These are phyloP conservation scores for Thymelicus lineola DNA, from an alignment of 2,888 invertebrate species.

Conservation along the genomic window DNA sequence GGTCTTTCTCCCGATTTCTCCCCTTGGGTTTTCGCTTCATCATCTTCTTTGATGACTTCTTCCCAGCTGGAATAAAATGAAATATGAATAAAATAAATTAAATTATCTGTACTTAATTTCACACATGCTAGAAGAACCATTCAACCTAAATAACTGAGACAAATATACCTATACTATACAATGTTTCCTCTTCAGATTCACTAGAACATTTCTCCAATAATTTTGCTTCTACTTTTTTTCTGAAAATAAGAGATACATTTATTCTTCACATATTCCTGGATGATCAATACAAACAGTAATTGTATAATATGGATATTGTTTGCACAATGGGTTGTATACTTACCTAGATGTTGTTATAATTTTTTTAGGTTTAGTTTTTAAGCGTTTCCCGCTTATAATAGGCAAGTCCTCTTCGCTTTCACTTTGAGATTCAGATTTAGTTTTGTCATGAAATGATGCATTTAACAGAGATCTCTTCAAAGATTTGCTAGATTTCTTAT, in stretches of 20 bases:
- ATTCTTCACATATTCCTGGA: neutral
- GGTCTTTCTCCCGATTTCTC: slow-evolving; percentile 49
- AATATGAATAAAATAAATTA: too few relatives aligned
- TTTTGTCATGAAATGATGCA: slow-evolving; percentile 70
- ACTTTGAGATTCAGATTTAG: slow-evolving; percentile 78
- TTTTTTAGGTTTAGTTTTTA: slow-evolving; percentile 81
- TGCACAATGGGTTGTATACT: slow-evolving; percentile 6
- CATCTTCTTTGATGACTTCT: slow-evolving; percentile 66
- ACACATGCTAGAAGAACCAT: too few relatives aligned
- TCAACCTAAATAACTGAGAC: neutral
- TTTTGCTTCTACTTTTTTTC: slow-evolving; percentile 85
- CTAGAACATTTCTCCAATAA: slow-evolving; percentile 79
- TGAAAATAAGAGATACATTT: slow-evolving; percentile 53
- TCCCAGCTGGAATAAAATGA: slow-evolving; percentile 59
- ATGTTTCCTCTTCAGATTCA: slow-evolving; percentile 80
- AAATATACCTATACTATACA: slow-evolving; percentile 72
- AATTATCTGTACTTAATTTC: too few relatives aligned
- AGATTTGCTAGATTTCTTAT: slow-evolving; percentile 65
- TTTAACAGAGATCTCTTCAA: slow-evolving; percentile 71
- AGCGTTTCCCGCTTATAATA: slow-evolving; percentile 69
- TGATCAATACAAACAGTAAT: neutral
- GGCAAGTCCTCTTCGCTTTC: slow-evolving; percentile 77
- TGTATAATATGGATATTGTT: neutral
- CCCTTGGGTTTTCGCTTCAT: slow-evolving; percentile 60
- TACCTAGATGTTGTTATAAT: slow-evolving; percentile 73